A percentile compares a stretch with the other conserved stretches of the same genome.
phyloP scores from a whole-genome alignment of 2,113 vertebrate genomes.

The Hippoglossus stenolepis region DNA sequence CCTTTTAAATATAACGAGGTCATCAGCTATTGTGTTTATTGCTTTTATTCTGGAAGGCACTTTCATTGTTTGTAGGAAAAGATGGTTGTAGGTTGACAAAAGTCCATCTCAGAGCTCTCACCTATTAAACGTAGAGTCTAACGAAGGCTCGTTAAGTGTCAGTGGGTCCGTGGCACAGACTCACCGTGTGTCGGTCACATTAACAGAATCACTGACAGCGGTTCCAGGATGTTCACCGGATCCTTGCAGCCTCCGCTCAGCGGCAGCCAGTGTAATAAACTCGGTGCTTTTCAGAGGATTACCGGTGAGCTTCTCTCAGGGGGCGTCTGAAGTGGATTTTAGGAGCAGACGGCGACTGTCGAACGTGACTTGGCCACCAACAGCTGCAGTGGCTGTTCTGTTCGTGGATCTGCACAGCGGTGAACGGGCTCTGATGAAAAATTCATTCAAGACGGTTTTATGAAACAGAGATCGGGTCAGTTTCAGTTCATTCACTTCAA shows the following conservation, averaged over 20 bases:
- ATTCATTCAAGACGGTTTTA: constrained; percentile 12
- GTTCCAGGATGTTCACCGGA: constrained; percentile 25
- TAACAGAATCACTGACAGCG: neutral
- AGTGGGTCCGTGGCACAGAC: neutral
- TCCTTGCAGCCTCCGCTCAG: constrained; percentile 6
- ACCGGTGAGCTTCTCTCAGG: constrained; percentile 13
- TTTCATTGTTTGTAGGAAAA: no score
- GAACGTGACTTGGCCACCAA: constrained; percentile 36
- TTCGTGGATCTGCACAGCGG: neutral
- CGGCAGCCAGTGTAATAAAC: constrained; percentile 29
- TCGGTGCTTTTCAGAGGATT: constrained; percentile 17
- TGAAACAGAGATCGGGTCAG: constrained; percentile 4
- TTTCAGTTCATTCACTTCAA: constrained; percentile 17
- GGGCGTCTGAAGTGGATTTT: constrained; percentile 36
- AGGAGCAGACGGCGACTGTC: constrained; percentile 24
- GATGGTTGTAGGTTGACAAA: no score
- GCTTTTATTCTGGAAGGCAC: no score
- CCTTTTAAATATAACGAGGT: no score
- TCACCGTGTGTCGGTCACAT: neutral
- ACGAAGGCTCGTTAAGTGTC: neutral
- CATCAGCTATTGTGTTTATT: no score
- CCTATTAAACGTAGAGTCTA: neutral
- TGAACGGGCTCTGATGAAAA: constrained; percentile 33
- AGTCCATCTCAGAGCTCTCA: neutral
- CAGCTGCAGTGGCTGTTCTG: constrained; percentile 27